phyloP scores from a whole-genome alignment of 2,797 vertebrate genomes.

The Vespertilio murinus region DNA sequence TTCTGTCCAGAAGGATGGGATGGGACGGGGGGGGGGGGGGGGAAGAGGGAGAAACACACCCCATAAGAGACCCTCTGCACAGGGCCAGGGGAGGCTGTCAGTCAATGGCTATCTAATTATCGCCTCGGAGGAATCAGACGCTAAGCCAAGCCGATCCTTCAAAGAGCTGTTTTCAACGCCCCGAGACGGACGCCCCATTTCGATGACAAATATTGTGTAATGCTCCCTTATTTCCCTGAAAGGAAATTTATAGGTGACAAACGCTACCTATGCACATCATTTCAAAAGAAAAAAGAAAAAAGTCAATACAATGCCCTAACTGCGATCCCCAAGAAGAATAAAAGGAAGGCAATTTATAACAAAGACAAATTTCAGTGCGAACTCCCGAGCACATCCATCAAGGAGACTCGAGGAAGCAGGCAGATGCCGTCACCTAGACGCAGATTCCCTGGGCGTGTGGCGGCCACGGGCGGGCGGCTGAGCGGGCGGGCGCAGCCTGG shows the following conservation, averaged over 20 bases:
- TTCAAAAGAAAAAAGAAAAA: not conserved
- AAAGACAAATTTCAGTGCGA: not conserved
- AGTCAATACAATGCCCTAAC: not conserved
- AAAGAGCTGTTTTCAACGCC: not conserved
- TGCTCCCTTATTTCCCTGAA: not conserved
- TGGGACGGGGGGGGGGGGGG: not conserved
- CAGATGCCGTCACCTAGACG: not conserved
- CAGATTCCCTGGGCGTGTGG: not conserved
- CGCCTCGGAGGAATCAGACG: not conserved
- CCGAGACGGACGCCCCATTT: not conserved
- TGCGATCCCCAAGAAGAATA: not conserved
- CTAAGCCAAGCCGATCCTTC: not conserved
- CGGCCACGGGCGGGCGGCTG: not conserved
- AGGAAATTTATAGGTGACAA: conserved; percentile 5
- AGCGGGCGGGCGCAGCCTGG: fast-evolving
- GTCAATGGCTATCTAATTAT: not conserved
- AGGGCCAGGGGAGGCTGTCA: not conserved
- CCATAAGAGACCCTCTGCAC: not conserved
- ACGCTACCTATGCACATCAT: not conserved
- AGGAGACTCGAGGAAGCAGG: not conserved
- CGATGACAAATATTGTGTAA: not conserved
- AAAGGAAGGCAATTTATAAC: conserved; percentile 43
- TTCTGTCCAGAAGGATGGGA: not conserved
- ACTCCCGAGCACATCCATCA: not conserved
- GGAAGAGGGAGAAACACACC: no score